Conservation (phyloP, 1,140 invertebrate genomes). For the Drosophila bocki region DNA sequence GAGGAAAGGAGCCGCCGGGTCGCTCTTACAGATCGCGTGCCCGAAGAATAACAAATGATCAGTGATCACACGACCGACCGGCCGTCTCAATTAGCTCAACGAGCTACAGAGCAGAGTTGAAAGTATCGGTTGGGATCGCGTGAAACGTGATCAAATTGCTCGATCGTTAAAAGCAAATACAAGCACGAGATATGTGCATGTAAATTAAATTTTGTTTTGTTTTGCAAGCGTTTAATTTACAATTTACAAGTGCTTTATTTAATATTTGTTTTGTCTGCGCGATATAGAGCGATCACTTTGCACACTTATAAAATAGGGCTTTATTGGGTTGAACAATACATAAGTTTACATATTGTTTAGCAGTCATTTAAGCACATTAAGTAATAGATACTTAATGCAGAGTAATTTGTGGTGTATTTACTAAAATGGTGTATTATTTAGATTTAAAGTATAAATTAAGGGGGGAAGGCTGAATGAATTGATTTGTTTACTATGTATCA, state of each 20-base stretch:
- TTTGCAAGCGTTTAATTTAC: constrained; percentile 24
- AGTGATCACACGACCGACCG: constrained; percentile 55
- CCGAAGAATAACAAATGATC: constrained; percentile 32
- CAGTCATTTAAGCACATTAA: background rate
- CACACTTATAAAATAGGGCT: background rate
- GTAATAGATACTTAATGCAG: background rate
- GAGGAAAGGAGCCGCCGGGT: constrained; percentile 9
- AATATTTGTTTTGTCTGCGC: background rate
- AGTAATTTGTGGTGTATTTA: background rate
- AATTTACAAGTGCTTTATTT: constrained; percentile 25
- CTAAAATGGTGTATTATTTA: background rate
- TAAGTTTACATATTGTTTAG: background rate
- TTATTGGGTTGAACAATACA: background rate
- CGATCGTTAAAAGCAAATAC: constrained; percentile 30
- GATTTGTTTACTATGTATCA: background rate
- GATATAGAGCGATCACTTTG: background rate
- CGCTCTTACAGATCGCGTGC: constrained; percentile 57
- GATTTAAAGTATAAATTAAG: background rate
- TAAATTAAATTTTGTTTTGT: constrained; percentile 43
- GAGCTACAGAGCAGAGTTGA: constrained; percentile 23
- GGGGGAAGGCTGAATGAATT: background rate
- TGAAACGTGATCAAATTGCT: constrained; percentile 66
- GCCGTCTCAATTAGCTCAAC: constrained; percentile 59
- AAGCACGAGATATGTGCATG: constrained; percentile 25
- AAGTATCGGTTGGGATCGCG: constrained; percentile 21